Evolutionary conservation across 2,888 invertebrate genomes (phyloP), one percentile per base, ranked within the genome.

Genomic region (Petrolisthes manimaculis): DNA sequence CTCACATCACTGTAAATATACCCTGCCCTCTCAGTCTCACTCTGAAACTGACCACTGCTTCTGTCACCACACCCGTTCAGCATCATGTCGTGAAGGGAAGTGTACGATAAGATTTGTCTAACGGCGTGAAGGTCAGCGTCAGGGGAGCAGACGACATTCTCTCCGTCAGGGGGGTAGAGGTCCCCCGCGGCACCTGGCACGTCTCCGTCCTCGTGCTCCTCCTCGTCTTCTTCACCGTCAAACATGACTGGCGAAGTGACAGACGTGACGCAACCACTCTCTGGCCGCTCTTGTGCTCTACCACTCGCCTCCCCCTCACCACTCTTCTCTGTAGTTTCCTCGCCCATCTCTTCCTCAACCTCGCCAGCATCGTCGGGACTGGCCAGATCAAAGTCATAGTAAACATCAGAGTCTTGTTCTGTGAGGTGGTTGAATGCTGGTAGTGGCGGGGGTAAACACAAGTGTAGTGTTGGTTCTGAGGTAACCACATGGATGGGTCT

Each of bases 241-340:
- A 89, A 89, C 87, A 89, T 89, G n/a, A 90, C 87, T 3, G 90
- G 90, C 24, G 90, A 90, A 8, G 89, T 89, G 79, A 90, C 90
- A 14, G 90, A 90, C 24, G 90, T 90, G 24, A 89, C 90, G 75
- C 90, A 90, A 9, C 90, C 90, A 79, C 90, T 90, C 87, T 90
- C 90, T n/a, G 90, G 90, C n/a, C 84, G 77, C 74, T 90, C 90
- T 3, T 61, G 78, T 5, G 18, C 71, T 12, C n/a, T 71, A 5
- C 71, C n/a, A 12, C 71, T 71, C 12, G 71, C n/a, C 21, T 81
- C 81, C n/a, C n/a, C n/a, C 81, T 56, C 61, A 6, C 8, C 37
- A n/a, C 83, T 55, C 21, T 53, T 67, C 24, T 75, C 78, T 56
- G 24, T 14, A 1, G n/a, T 75, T n/a, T 61, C 75, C 37, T 83